Evolutionary conservation across 2,797 vertebrate species (phyloP).

Genomic region (Melanotaenia boesemani): DNA sequence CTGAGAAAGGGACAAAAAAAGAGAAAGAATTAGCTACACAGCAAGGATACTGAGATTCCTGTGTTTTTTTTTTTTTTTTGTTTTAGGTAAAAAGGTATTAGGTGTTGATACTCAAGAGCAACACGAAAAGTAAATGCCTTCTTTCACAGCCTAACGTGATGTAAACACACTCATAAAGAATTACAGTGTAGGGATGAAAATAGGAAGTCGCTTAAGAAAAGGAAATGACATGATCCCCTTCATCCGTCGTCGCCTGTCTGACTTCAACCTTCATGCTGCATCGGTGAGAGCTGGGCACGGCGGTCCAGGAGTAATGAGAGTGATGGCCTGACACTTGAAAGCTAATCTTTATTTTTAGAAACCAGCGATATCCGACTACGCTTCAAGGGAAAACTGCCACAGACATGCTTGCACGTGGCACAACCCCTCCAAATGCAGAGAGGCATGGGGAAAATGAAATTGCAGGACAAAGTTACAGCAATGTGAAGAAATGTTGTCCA

Average conservation of each 20-base stretch:
- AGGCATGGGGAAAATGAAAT: background rate
- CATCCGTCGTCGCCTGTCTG: background rate
- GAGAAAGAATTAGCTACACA: conserved; percentile 17
- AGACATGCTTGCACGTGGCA: background rate
- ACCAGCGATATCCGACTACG: conserved; percentile 18
- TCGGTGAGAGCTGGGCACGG: conserved; percentile 10
- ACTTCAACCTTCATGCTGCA: conserved; percentile 32
- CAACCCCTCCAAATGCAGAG: conserved; percentile 24
- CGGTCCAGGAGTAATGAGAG: conserved; percentile 27
- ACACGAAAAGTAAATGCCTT: conserved; percentile 25
- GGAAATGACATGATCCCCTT: background rate
- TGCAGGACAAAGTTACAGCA: background rate
- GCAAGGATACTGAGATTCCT: conserved; percentile 21
- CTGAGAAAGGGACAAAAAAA: conserved; percentile 42
- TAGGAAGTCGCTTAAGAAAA: background rate
- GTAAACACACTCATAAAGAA: conserved; percentile 16
- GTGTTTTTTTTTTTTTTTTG: background rate
- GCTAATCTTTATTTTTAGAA: conserved; percentile 58
- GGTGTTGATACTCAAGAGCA: background rate
- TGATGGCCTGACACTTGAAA: conserved; percentile 39
- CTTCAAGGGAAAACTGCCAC: conserved; percentile 3
- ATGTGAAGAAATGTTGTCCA: background rate
- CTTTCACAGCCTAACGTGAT: background rate
- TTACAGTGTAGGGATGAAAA: conserved; percentile 18
- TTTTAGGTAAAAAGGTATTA: conserved; percentile 13